A percentile compares a stretch with the other conserved stretches of the same genome.
phyloP scores from a whole-genome alignment of 2,113 vertebrate species.

The Xenus cinereus region DNA sequence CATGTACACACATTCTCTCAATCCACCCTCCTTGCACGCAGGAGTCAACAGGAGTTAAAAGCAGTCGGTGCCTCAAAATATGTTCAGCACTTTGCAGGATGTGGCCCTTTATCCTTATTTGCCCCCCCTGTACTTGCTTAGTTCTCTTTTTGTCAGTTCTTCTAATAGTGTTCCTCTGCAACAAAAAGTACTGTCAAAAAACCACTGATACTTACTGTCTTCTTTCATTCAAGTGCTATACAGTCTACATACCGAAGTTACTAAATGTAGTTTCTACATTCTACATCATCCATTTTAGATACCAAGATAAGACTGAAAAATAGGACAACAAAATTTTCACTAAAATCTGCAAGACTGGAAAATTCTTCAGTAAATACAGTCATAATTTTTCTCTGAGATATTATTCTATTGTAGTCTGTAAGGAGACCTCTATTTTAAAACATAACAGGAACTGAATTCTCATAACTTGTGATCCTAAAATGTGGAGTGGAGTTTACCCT shows the following conservation, averaged over 20 bases:
- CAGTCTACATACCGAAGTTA: neutral
- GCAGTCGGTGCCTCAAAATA: neutral
- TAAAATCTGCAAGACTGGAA: neutral
- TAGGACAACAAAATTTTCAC: neutral
- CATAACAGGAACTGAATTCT: neutral
- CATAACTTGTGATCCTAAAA: neutral
- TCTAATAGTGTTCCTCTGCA: neutral
- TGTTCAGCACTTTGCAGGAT: neutral
- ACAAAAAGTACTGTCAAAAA: neutral
- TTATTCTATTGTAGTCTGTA: neutral
- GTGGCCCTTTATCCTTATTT: constrained; percentile 11
- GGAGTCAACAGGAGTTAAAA: neutral
- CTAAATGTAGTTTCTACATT: neutral
- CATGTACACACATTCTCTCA: constrained; percentile 3
- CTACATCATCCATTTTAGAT: neutral
- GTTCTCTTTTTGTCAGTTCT: neutral
- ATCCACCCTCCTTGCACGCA: neutral
- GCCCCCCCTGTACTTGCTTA: neutral
- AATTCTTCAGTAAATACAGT: neutral
- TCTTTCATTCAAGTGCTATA: neutral
- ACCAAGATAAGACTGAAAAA: neutral
- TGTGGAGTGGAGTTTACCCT: neutral
- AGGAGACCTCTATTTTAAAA: neutral
- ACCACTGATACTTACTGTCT: neutral
- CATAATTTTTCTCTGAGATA: neutral